Evolutionary conservation across 2,888 invertebrate genomes (phyloP).

Genomic region (Coenonympha arcania): DNA sequence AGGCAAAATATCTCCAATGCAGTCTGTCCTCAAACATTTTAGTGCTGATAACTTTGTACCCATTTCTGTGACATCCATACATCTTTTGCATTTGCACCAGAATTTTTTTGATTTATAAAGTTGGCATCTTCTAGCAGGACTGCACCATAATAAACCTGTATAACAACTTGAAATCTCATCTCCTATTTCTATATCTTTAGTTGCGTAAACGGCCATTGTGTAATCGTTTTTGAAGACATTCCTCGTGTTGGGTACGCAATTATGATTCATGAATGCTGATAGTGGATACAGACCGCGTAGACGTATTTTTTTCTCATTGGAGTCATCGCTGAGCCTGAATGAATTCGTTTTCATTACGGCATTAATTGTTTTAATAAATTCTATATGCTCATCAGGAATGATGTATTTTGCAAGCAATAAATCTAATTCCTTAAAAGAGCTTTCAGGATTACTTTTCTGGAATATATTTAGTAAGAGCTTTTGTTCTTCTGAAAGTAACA

Average conservation of each 20-base stretch:
- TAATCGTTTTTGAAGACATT: constrained; percentile 73
- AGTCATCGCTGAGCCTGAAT: constrained; percentile 59
- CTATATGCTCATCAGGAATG: constrained; percentile 66
- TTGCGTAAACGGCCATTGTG: constrained; percentile 74
- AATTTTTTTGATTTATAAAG: constrained; percentile 78
- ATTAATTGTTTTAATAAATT: constrained; percentile 69
- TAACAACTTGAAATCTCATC: constrained; percentile 79
- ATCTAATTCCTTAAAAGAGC: constrained; percentile 66
- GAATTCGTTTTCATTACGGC: constrained; percentile 77
- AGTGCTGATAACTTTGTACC: too few species aligned
- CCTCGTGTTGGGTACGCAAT: constrained; percentile 78
- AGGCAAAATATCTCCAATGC: constrained; percentile 72
- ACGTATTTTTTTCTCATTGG: constrained; percentile 46
- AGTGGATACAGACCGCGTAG: constrained; percentile 78
- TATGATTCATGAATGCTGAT: constrained; percentile 79
- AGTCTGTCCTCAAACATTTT: too few species aligned
- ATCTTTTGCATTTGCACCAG: constrained; percentile 77
- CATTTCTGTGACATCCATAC: constrained; percentile 77
- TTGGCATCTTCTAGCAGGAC: constrained; percentile 74
- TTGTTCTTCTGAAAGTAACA: constrained; percentile 50
- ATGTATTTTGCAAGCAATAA: constrained; percentile 55
- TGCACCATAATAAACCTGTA: too few species aligned
- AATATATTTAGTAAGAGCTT: constrained; percentile 60
- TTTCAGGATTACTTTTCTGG: constrained; percentile 47
- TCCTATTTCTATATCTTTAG: constrained; percentile 76